Conservation (phyloP, 2,888 invertebrate genomes). For the Aspidapion aeneum region DNA sequence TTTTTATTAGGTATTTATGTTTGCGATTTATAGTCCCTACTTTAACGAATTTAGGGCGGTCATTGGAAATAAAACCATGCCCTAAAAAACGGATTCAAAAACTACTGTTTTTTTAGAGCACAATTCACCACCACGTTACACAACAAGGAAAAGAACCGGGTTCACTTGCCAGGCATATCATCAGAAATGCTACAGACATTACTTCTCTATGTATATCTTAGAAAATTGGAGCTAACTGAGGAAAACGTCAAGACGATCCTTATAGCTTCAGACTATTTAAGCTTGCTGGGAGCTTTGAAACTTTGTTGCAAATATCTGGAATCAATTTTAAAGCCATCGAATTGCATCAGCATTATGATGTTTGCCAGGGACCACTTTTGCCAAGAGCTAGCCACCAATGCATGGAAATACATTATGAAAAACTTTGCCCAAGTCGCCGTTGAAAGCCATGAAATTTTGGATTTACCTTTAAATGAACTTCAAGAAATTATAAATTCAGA, state of each 20-base stretch:
- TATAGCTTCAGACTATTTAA: constrained; percentile 84
- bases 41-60: too few relatives aligned
- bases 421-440: constrained; percentile 72
- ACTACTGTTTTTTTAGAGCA: constrained; percentile 64
- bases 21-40: too few relatives aligned
- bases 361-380: constrained; percentile 81
- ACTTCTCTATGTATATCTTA: constrained; percentile 81
- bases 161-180: constrained; percentile 73
- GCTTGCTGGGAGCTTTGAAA: constrained; percentile 76
- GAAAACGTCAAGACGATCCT: constrained; percentile 80
- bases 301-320: constrained; percentile 77
- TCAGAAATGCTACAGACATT: constrained; percentile 73
- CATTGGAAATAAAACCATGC: too few relatives aligned
- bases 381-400: constrained; percentile 61
- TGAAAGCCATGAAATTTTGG: constrained; percentile 71
- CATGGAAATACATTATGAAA: constrained; percentile 56
- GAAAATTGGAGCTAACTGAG: constrained; percentile 69
- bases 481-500: constrained; percentile 76
- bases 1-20: too few relatives aligned
- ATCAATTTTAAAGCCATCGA: constrained; percentile 65
- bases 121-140: constrained; percentile 79
- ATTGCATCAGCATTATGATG: constrained; percentile 80
- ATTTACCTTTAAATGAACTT: constrained; percentile 69
- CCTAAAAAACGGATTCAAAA: too few relatives aligned
- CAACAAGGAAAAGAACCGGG: constrained; percentile 62